Percentiles rank a stretch among this genome's conserved stretches.
Conservation (phyloP, 2,113 vertebrate species). For the Oncorhynchus keta region DNA sequence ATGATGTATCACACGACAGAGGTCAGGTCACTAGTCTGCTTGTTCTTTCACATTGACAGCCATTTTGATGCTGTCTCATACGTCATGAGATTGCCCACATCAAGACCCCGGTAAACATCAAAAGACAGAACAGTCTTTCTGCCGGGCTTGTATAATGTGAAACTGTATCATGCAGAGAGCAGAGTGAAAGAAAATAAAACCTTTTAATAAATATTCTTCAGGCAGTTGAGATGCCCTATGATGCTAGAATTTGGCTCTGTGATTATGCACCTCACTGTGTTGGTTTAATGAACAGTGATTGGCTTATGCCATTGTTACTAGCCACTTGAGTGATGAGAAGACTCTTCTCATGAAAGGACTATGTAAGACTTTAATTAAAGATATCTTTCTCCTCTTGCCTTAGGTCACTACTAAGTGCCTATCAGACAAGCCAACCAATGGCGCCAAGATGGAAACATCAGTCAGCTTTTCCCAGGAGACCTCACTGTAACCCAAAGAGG, state of each 20-base stretch:
- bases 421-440: slow-evolving; percentile 37
- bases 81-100: background rate
- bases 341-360: background rate
- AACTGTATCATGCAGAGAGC: background rate
- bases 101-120: background rate
- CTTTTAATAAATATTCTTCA: too few species aligned
- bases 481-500: slow-evolving; percentile 53
- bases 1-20: background rate
- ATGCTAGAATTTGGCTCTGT: too few species aligned
- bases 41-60: background rate
- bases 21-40: background rate
- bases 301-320: too few species aligned
- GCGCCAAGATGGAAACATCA: slow-evolving; percentile 33
- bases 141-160: background rate
- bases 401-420: slow-evolving; percentile 52
- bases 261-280: too few species aligned
- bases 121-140: background rate
- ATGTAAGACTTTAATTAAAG: background rate
- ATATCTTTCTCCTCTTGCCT: background rate
- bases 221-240: too few species aligned
- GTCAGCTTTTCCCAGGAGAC: slow-evolving; percentile 64
- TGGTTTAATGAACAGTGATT: too few species aligned
- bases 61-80: background rate
- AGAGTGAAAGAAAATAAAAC: too few species aligned
- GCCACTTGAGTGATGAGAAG: background rate